Conservation (phyloP, 2,888 invertebrate genomes). For the Eugnorisma glareosa region DNA sequence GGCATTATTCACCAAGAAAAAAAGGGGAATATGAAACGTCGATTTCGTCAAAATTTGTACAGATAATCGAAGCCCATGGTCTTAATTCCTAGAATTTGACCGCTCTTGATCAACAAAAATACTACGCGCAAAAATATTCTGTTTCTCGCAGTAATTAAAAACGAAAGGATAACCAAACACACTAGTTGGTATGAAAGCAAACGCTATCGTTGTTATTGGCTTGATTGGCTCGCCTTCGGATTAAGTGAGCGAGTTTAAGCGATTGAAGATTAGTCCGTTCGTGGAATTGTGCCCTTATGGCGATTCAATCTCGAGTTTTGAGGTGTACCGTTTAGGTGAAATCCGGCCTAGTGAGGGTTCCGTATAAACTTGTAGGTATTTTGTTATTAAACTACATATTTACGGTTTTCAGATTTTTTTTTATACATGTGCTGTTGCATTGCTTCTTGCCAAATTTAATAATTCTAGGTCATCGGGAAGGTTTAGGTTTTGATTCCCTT, state of each 20-base stretch:
- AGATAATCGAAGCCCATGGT: too few species aligned
- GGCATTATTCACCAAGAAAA: too few species aligned
- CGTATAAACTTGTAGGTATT: too few species aligned
- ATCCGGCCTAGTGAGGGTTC: too few species aligned
- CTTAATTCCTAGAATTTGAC: not conserved
- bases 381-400: too few species aligned
- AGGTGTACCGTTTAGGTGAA: not conserved
- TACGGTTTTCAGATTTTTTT: too few species aligned
- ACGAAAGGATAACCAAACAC: conserved; percentile 11
- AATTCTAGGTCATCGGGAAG: too few species aligned
- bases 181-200: conserved; percentile 22
- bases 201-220: conserved; percentile 22
- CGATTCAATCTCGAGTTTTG: conserved; percentile 7
- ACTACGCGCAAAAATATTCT: not conserved
- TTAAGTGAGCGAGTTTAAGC: conserved; percentile 28
- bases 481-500: too few species aligned
- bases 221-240: conserved; percentile 36
- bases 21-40: too few species aligned
- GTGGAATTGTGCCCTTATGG: conserved; percentile 35
- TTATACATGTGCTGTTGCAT: too few species aligned
- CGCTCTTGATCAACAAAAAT: not conserved
- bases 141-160: conserved; percentile 24
- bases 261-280: conserved; percentile 28
- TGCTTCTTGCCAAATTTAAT: too few species aligned
- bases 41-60: too few species aligned